phyloP scores from a whole-genome alignment of 2,797 vertebrate genomes.

The Danio tinwini region DNA sequence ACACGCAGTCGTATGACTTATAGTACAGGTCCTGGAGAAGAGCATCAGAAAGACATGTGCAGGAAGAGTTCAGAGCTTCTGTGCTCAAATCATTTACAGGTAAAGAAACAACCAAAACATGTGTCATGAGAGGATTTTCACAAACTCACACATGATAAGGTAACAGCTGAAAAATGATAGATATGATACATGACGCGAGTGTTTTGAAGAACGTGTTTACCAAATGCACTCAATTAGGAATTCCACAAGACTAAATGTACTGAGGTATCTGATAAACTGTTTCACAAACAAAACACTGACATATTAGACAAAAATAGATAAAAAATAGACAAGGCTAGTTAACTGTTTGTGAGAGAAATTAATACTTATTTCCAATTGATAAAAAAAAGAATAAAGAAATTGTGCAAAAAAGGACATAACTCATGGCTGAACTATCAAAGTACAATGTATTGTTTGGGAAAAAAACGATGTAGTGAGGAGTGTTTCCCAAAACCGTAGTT shows the following conservation, averaged over 20 bases:
- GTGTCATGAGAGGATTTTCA: neutral
- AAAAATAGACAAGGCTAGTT: neutral
- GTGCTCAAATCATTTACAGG: neutral
- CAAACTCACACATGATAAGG: neutral
- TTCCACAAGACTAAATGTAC: neutral
- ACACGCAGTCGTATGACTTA: slow-evolving; percentile 98
- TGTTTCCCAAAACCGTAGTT: too few species aligned
- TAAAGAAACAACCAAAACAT: neutral
- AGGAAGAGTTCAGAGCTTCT: neutral
- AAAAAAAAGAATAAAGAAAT: neutral
- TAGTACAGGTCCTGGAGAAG: slow-evolving; percentile 92
- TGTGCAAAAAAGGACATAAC: too few species aligned
- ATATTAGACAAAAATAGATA: neutral
- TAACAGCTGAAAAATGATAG: neutral
- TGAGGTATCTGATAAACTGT: neutral
- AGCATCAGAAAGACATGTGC: slow-evolving; percentile 25
- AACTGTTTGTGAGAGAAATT: neutral
- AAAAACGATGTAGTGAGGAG: too few species aligned
- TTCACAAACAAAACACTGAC: neutral
- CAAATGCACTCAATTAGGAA: neutral
- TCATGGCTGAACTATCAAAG: too few species aligned
- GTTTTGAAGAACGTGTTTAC: neutral
- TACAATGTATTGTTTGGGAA: too few species aligned
- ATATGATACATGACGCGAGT: neutral
- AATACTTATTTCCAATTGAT: neutral